These are phyloP conservation scores for Trichosurus vulpecula DNA, from an alignment of 2,797 vertebrate species.

Conservation along the genomic window DNA sequence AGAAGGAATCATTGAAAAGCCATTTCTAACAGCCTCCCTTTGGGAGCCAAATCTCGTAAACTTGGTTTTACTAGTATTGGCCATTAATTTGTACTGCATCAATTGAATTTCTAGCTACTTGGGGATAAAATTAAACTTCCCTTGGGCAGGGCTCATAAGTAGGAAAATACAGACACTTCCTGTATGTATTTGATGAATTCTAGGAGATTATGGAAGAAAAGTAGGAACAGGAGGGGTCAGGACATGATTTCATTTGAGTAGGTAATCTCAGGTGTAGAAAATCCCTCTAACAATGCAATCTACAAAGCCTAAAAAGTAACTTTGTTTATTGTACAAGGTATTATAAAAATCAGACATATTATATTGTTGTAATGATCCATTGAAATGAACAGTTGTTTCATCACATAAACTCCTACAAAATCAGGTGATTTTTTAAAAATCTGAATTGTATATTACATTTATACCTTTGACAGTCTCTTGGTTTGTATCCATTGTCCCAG, in stretches of 20 bases:
- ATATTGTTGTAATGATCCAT: not conserved
- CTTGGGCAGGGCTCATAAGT: constrained; percentile 62
- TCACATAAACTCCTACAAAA: not conserved
- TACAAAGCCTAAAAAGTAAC: not conserved
- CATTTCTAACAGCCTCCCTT: constrained; percentile 72
- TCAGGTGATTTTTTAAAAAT: constrained; percentile 14
- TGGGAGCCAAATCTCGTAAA: constrained; percentile 76
- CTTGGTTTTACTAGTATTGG: constrained; percentile 77
- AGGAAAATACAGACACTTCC: constrained; percentile 72
- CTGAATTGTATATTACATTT: not conserved
- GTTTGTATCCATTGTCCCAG: not conserved
- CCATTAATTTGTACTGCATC: constrained; percentile 78
- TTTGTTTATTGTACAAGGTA: not conserved
- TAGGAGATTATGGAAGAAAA: constrained; percentile 58
- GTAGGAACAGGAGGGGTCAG: not conserved
- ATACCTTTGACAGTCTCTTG: constrained; percentile 12
- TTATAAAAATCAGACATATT: not conserved
- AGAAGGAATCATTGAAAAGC: constrained; percentile 74
- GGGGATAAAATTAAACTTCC: constrained; percentile 74
- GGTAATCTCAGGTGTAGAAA: not conserved
- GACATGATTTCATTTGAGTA: not conserved
- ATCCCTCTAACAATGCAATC: not conserved
- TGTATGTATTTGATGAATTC: constrained; percentile 64
- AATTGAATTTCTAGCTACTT: constrained; percentile 79
- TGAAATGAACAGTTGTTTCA: not conserved